These are phyloP conservation scores for Xanthia icteritia DNA, from an alignment of 2,888 invertebrate species.

Conservation along the genomic window DNA sequence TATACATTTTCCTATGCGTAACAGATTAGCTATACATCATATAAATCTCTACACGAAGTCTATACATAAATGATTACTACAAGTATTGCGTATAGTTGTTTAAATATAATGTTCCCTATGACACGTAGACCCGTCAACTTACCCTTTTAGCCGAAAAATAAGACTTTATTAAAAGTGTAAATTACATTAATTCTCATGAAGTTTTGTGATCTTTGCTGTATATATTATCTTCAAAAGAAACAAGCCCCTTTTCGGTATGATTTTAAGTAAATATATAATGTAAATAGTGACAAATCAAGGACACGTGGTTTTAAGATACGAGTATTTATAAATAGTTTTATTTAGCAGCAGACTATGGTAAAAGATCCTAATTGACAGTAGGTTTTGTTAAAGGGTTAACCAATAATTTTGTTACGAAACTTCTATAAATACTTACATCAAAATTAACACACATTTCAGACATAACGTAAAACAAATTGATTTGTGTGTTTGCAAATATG, in stretches of 20 bases:
- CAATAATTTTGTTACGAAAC: conserved; percentile 8
- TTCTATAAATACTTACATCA: conserved; percentile 12
- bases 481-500: conserved; percentile 47
- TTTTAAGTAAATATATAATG: neutral
- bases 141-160: conserved; percentile 74
- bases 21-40: conserved; percentile 78
- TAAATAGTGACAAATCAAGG: conserved; percentile 22
- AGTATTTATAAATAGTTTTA: conserved; percentile 3
- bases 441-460: conserved; percentile 40
- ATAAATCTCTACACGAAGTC: conserved; percentile 67
- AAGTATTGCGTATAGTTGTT: conserved; percentile 66
- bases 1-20: conserved; percentile 74
- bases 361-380: conserved; percentile 18
- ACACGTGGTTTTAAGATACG: conserved; percentile 11
- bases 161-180: conserved; percentile 42
- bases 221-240: conserved; percentile 9
- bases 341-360: conserved; percentile 6
- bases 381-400: conserved; percentile 3
- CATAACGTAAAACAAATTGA: conserved; percentile 39
- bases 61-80: conserved; percentile 68
- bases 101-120: conserved; percentile 76
- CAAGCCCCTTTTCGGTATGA: neutral
- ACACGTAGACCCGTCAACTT: conserved; percentile 70
- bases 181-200: conserved; percentile 32
- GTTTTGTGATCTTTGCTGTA: conserved; percentile 14